A percentile compares a stretch with the other conserved stretches of the same genome.
Evolutionary conservation across 2,113 vertebrate species (phyloP).

Genomic region (Isurus oxyrinchus): DNA sequence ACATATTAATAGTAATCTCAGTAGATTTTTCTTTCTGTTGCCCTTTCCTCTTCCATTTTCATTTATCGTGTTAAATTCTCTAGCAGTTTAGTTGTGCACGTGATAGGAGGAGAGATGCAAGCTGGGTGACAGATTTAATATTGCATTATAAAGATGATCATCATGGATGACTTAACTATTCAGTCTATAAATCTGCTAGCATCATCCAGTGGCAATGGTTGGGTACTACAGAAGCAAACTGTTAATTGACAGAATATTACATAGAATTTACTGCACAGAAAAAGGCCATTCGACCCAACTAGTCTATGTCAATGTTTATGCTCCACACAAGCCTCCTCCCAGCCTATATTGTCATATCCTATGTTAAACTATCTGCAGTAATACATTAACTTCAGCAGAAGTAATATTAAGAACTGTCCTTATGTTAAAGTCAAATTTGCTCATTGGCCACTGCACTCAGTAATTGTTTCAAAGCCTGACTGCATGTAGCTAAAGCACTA

Average conservation of each 20-base stretch:
- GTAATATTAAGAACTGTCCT: not conserved
- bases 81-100: not conserved
- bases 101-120: not conserved
- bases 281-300: not conserved
- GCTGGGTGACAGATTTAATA: not conserved
- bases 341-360: no score
- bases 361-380: not conserved
- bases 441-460: not conserved
- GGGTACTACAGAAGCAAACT: not conserved
- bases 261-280: not conserved
- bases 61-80: not conserved
- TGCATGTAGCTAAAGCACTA: not conserved
- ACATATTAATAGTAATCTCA: not conserved
- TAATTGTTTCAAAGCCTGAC: not conserved
- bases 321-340: not conserved
- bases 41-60: not conserved
- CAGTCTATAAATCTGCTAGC: not conserved
- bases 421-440: not conserved
- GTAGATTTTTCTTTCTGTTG: not conserved
- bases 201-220: conserved; percentile 4
- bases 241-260: not conserved
- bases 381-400: not conserved
- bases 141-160: not conserved
- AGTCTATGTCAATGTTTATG: not conserved
- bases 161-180: not conserved